Evolutionary conservation across 2,113 vertebrate genomes (phyloP), one percentile per base, ranked within the genome.

Genomic region (Vulpes ferrilata): DNA sequence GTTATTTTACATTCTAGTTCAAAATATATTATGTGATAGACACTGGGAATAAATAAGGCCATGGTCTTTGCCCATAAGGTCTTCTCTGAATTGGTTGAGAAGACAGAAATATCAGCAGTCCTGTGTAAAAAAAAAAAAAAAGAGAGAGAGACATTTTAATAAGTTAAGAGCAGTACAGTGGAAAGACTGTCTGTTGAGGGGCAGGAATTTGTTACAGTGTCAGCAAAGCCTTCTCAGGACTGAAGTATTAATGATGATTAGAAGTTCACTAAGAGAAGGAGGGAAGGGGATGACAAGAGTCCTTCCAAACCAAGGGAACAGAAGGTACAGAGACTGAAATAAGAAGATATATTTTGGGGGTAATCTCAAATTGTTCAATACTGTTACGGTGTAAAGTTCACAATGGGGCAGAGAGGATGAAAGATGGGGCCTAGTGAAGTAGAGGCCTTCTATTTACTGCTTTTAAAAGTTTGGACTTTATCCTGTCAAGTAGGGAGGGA

Each of bases 121-220:
- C 11, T 93, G 55, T 84, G 51, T 96, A 89, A 93, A 95, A 97
- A 96, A 43, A 97, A 96, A 43, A 43, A 43, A 43, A 43, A 43
- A 43, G 6, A 43, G 6, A 43, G 5, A 69, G 7, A 90, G 60
- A 22, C 57, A 88, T 30, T 6, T 7, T 78, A 43, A 35, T 84
- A 65, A 73, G 81, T 97, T 93, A 88, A 95, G 86, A 92, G 74
- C 30, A 89, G 51, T 22, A 85, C 38, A 94, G 51, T 10, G 53
- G 48, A 82, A 59, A 67, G 35, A 30, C 89, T 93, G 81, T 96
- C 88, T 67, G 16, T 48, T 48, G 27, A 60, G 22, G 78, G 19
- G 69, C 30, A 84, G 53, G 73, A 90, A 93, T 88, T 88, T 2
- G 30, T 80, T 87, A 57, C 64, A 82, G 67, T 53, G 43, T 94